Percentiles rank a stretch among this genome's conserved stretches.
Evolutionary conservation across 2,113 vertebrate species (phyloP).

Genomic region (Silurus glanis): DNA sequence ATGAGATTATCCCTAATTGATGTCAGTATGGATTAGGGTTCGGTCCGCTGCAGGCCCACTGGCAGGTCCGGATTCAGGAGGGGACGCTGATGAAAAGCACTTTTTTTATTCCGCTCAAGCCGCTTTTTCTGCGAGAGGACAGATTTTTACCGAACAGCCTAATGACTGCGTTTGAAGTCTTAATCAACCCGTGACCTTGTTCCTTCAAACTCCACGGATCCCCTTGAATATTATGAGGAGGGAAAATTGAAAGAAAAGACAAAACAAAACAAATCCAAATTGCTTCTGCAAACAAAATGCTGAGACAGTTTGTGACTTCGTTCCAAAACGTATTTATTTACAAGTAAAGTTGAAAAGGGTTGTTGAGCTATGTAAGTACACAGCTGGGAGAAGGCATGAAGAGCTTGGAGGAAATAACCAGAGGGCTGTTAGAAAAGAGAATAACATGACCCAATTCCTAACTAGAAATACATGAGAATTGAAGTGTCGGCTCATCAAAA

Average conservation of each 20-base stretch:
- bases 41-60: conserved; percentile 80
- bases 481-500: neutral
- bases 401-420: conserved; percentile 42
- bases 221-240: conserved; percentile 27
- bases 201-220: conserved; percentile 75
- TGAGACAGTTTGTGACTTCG: conserved; percentile 49
- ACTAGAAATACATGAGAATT: neutral
- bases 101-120: conserved; percentile 74
- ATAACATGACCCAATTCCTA: conserved; percentile 48
- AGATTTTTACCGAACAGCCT: conserved; percentile 80
- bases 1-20: conserved; percentile 95
- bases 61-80: conserved; percentile 81
- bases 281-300: conserved; percentile 48
- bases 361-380: conserved; percentile 26
- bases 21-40: conserved; percentile 89
- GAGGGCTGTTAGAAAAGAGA: conserved; percentile 36
- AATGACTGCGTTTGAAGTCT: conserved; percentile 83
- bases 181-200: conserved; percentile 86
- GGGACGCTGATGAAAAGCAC: conserved; percentile 83
- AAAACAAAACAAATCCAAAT: neutral
- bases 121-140: conserved; percentile 77
- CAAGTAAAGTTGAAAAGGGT: conserved; percentile 52
- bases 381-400: conserved; percentile 24
- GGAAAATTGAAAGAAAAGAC: conserved; percentile 19
- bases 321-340: conserved; percentile 48